Evolutionary conservation across 2,113 vertebrate species (phyloP).

Genomic region (Ancistrus triradiatus): DNA sequence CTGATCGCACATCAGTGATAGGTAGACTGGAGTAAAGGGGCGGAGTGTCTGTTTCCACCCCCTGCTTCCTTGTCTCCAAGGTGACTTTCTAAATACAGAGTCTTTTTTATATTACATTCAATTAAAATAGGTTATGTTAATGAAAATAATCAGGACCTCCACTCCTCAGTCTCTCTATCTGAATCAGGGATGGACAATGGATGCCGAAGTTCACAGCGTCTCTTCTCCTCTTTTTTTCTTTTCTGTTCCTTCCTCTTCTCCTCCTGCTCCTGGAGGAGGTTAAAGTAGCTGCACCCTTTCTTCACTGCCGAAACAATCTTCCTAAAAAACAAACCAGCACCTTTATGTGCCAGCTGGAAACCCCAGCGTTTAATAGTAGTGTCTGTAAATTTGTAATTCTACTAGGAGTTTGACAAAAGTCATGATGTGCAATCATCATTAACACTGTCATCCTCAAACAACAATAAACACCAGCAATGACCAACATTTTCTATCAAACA

Average conservation of each 20-base stretch:
- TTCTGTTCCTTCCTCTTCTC: conserved; percentile 36
- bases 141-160: conserved; percentile 7
- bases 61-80: conserved; percentile 19
- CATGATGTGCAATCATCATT: too few relatives aligned
- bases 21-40: conserved; percentile 64
- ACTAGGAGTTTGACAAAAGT: too few relatives aligned
- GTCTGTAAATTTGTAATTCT: neutral
- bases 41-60: conserved; percentile 27
- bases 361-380: neutral
- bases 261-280: conserved; percentile 60
- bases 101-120: too few relatives aligned
- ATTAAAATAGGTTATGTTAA: too few relatives aligned
- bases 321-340: conserved; percentile 47
- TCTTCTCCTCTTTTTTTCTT: conserved; percentile 30
- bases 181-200: conserved; percentile 38
- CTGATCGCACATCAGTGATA: conserved; percentile 56
- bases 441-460: too few relatives aligned
- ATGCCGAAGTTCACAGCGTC: conserved; percentile 49
- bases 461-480: too few relatives aligned
- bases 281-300: conserved; percentile 61
- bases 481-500: too few relatives aligned
- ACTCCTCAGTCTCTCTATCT: conserved; percentile 2
- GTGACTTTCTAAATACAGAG: conserved; percentile 39
- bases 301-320: conserved; percentile 60
- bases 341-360: neutral